Evolutionary conservation across 2,113 vertebrate genomes (phyloP).

Genomic region (Pseudois nayaur): DNA sequence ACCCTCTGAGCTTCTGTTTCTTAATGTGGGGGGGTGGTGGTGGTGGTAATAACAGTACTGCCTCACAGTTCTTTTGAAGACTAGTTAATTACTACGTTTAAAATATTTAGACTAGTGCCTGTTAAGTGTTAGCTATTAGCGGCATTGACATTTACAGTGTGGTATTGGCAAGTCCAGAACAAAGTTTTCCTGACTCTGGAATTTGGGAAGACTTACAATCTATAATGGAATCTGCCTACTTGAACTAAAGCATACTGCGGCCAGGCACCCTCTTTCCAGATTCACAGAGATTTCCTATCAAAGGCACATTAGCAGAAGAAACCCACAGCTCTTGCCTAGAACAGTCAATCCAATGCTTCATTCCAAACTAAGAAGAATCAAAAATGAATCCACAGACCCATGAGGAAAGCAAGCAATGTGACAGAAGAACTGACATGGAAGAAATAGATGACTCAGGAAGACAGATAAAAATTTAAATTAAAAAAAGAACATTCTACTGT

Average conservation of each 20-base stretch:
- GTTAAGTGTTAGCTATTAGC: neutral
- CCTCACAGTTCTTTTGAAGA: neutral
- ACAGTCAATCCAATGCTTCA: neutral
- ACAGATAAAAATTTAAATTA: neutral
- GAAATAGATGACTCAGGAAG: neutral
- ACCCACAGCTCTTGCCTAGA: neutral
- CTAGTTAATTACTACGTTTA: neutral
- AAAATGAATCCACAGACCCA: neutral
- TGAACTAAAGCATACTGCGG: rapidly evolving
- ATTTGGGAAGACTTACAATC: neutral
- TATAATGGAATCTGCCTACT: neutral
- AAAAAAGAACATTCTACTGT: neutral
- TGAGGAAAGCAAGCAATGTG: neutral
- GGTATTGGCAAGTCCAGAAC: no score
- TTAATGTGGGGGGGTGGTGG: no score
- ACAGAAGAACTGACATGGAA: neutral
- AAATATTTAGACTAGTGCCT: neutral
- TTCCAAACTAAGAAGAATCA: neutral
- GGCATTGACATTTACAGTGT: neutral
- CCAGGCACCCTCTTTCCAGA: neutral
- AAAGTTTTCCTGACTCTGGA: neutral
- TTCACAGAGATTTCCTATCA: neutral
- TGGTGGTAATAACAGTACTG: neutral
- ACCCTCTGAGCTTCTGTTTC: neutral
- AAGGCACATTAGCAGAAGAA: neutral